Evolutionary conservation across 2,113 vertebrate genomes (phyloP).

Genomic region (Hippopotamus amphibius): DNA sequence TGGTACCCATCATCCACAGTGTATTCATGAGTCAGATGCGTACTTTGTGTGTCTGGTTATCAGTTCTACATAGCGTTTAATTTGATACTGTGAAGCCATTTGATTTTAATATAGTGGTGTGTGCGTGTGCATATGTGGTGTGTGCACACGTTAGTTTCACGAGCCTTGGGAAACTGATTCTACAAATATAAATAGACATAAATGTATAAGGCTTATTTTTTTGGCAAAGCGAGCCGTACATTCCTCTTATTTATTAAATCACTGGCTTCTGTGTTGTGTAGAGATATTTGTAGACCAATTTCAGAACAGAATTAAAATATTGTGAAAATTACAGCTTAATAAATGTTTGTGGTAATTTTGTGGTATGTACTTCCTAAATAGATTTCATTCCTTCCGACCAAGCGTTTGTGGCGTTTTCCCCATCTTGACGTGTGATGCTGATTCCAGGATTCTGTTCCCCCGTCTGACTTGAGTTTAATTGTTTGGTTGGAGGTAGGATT

Average conservation of each 20-base stretch:
- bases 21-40: neutral
- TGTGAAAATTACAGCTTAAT: constrained; percentile 85
- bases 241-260: constrained; percentile 82
- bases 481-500: neutral
- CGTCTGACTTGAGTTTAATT: neutral
- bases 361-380: neutral
- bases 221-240: constrained; percentile 72
- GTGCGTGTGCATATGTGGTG: neutral
- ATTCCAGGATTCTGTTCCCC: neutral
- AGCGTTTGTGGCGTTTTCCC: neutral
- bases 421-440: neutral
- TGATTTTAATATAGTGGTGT: constrained; percentile 42
- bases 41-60: constrained; percentile 71
- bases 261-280: constrained; percentile 74
- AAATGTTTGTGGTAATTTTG: constrained; percentile 82
- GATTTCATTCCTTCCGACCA: neutral
- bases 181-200: constrained; percentile 52
- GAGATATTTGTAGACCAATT: constrained; percentile 80
- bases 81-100: constrained; percentile 60
- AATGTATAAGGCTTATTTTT: constrained; percentile 67
- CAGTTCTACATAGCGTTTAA: constrained; percentile 46
- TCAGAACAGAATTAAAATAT: constrained; percentile 78
- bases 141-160: neutral
- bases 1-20: constrained; percentile 39
- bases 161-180: constrained; percentile 58